Percentiles rank a stretch among this genome's conserved stretches.
Conservation (phyloP, 1,140 invertebrate species). For the Sitobion miscanthi region DNA sequence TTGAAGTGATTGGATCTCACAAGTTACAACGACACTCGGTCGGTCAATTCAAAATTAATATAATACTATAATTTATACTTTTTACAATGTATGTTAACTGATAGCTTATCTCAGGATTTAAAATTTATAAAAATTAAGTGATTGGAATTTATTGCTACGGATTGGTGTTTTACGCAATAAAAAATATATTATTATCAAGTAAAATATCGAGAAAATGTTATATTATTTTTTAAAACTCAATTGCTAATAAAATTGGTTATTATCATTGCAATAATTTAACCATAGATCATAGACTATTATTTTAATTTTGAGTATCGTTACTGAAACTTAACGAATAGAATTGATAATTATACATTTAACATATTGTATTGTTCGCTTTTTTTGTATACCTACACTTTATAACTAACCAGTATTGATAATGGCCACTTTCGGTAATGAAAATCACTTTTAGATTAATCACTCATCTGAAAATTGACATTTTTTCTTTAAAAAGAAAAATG, state of each 20-base stretch:
- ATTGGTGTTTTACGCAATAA: no score
- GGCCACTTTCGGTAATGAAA: background rate
- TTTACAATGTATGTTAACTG: no score
- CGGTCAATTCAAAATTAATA: no score
- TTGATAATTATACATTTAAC: background rate
- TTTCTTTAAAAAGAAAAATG: background rate
- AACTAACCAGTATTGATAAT: background rate
- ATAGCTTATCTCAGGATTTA: no score
- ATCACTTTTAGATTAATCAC: conserved; percentile 16
- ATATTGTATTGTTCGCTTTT: background rate
- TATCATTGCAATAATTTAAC: background rate
- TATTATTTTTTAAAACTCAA: background rate
- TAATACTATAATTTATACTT: no score
- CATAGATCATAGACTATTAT: background rate
- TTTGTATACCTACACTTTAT: background rate
- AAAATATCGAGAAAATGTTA: background rate
- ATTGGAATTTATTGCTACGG: no score
- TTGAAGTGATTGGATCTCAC: no score
- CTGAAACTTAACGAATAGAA: background rate
- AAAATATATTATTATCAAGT: no score
- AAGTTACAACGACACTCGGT: no score
- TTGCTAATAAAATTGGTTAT: background rate
- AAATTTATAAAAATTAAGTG: no score
- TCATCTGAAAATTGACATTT: conserved; percentile 10
- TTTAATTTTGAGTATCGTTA: background rate